These are phyloP conservation scores for Pygmarrhopalites habei DNA, from an alignment of 1,140 invertebrate genomes.

Conservation along the genomic window DNA sequence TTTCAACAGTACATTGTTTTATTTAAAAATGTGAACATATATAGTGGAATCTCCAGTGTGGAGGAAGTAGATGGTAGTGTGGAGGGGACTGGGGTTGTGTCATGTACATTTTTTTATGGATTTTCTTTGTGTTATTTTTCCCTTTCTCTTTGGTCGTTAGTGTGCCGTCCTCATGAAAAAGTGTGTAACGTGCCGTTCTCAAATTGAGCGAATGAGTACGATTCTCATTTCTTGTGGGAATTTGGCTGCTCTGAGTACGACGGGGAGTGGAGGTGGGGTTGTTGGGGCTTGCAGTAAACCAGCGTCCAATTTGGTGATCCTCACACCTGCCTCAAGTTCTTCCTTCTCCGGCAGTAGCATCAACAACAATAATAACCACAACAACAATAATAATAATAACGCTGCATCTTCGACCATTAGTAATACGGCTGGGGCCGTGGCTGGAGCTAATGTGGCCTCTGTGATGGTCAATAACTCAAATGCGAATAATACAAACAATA, in stretches of 20 bases:
- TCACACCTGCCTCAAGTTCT: constrained; percentile 37
- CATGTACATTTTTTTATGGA: no score
- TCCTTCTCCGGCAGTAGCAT: constrained; percentile 37
- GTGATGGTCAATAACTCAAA: neutral
- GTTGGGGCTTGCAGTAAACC: constrained; percentile 22
- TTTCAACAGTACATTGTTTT: no score
- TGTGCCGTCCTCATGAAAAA: constrained; percentile 93
- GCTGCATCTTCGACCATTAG: constrained; percentile 4
- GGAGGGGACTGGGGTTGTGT: no score
- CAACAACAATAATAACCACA: constrained; percentile 28
- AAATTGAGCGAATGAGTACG: constrained; percentile 69
- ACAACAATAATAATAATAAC: constrained; percentile 26
- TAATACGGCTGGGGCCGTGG: neutral
- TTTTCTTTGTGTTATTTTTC: no score
- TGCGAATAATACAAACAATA: constrained; percentile 10
- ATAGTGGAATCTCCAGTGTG: no score
- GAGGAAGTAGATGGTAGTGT: no score
- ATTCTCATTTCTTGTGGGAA: constrained; percentile 60
- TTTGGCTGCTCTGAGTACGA: no score
- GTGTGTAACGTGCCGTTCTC: constrained; percentile 84
- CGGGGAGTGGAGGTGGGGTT: no score
- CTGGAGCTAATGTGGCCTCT: neutral
- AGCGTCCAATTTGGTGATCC: constrained; percentile 34
- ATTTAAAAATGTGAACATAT: no score
- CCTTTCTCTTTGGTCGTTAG: no score